Evolutionary conservation across 2,113 vertebrate species (phyloP).

Genomic region (Equus quagga): DNA sequence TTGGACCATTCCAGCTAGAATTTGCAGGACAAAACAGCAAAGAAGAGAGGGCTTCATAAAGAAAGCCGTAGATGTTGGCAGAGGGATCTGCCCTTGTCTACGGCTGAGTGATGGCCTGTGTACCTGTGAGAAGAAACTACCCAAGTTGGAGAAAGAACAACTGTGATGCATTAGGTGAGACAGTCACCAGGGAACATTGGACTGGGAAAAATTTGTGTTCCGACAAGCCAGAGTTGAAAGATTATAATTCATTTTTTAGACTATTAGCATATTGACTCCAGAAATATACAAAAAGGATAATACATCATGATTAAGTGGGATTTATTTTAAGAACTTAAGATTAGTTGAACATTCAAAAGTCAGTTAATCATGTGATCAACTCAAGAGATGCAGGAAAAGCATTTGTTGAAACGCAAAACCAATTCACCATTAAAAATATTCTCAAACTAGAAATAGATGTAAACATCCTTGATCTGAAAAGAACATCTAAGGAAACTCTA

Average conservation of each 20-base stretch:
- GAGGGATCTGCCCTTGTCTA: not conserved
- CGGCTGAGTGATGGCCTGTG: not conserved
- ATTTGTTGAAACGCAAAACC: not conserved
- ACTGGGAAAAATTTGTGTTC: not conserved
- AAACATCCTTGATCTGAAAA: not conserved
- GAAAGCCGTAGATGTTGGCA: not conserved
- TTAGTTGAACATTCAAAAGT: not conserved
- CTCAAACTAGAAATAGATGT: not conserved
- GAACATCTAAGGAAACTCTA: not conserved
- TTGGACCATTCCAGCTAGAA: not conserved
- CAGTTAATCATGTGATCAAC: not conserved
- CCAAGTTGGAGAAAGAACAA: not conserved
- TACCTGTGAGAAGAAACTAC: not conserved
- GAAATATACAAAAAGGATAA: not conserved
- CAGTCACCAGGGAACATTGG: not conserved
- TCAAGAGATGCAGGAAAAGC: not conserved
- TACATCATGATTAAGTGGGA: not conserved
- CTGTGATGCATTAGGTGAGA: not conserved
- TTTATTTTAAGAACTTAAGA: not conserved
- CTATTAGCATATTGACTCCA: not conserved
- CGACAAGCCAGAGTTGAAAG: not conserved
- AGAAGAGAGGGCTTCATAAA: accelerated
- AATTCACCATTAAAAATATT: not conserved
- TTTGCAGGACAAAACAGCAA: not conserved
- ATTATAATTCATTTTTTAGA: not conserved